A percentile compares a stretch with the other conserved stretches of the same genome.
Conservation (phyloP, 2,797 vertebrate genomes). For the Delichon dasypus region DNA sequence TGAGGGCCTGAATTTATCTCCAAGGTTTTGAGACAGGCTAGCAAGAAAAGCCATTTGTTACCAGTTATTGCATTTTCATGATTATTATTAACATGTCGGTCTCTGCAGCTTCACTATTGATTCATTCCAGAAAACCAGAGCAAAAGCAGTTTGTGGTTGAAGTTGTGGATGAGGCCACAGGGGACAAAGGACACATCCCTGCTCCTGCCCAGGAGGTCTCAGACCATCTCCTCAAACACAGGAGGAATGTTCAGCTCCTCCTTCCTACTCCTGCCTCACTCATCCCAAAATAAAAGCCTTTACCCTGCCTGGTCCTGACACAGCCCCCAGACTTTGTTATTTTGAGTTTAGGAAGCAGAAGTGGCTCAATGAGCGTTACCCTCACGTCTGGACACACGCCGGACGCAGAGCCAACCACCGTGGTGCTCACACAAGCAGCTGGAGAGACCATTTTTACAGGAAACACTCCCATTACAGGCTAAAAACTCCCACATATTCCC, state of each 20-base stretch:
- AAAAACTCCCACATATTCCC: not conserved
- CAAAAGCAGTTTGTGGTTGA: not conserved
- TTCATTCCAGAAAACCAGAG: not conserved
- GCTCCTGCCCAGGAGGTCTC: not conserved
- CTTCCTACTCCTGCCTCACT: not conserved
- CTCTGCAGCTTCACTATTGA: not conserved
- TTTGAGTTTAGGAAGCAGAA: not conserved
- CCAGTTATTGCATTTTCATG: not conserved
- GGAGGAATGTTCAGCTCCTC: not conserved
- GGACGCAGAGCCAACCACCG: not conserved
- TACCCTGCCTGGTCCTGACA: not conserved
- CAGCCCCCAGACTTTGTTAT: not conserved
- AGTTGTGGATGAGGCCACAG: not conserved
- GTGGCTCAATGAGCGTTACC: rapidly evolving
- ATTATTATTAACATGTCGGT: not conserved
- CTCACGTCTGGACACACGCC: rapidly evolving
- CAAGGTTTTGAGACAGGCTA: not conserved
- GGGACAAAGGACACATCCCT: not conserved
- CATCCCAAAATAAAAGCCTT: not conserved
- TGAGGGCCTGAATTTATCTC: not conserved
- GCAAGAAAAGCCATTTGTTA: not conserved
- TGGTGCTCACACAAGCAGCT: rapidly evolving
- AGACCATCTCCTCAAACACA: not conserved
- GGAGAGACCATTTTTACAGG: not conserved
- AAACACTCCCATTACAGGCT: not conserved